phyloP scores from a whole-genome alignment of 1,140 invertebrate genomes.

The Camponotus vicinus region DNA sequence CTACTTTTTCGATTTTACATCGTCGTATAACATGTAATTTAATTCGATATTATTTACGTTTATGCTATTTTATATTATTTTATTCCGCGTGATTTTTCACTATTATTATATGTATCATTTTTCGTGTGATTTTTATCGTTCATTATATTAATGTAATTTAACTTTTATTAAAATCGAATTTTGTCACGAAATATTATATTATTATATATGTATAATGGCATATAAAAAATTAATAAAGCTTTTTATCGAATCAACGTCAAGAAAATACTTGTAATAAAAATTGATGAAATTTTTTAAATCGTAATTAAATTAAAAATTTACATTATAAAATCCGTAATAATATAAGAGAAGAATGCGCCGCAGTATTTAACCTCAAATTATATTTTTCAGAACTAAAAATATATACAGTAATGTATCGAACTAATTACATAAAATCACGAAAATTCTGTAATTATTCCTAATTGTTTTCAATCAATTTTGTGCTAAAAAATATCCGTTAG shows the following conservation, averaged over 20 bases:
- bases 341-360: background rate
- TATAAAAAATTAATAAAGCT: constrained; percentile 1
- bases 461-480: background rate
- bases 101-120: background rate
- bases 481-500: background rate
- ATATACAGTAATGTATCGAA: too few relatives aligned
- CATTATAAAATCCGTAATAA: background rate
- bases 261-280: background rate
- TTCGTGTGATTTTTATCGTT: background rate
- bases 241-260: background rate
- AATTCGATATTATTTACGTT: background rate
- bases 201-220: background rate
- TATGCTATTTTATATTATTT: background rate
- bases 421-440: background rate
- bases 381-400: too few relatives aligned
- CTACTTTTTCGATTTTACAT: background rate
- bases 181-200: background rate
- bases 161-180: background rate
- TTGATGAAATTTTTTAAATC: constrained; percentile 6
- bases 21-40: background rate
- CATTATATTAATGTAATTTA: background rate
- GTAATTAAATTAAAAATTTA: constrained; percentile 16
- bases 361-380: too few relatives aligned
- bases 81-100: background rate
- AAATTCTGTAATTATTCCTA: background rate